phyloP scores from a whole-genome alignment of 2,888 invertebrate species.

The Alviniconcha strummeri region DNA sequence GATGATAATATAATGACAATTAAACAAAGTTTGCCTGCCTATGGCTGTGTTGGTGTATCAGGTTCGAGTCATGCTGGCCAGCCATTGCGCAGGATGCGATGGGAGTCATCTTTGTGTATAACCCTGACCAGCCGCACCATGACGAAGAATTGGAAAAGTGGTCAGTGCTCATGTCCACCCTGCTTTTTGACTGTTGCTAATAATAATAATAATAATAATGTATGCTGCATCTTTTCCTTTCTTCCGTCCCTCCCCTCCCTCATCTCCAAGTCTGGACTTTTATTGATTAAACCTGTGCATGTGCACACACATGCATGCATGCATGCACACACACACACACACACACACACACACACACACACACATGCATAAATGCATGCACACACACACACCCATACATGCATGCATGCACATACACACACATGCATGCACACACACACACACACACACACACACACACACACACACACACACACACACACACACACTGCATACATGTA shows the following conservation, averaged over 20 bases:
- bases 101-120: slow-evolving; percentile 84
- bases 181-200: not conserved
- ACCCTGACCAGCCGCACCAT: slow-evolving; percentile 75
- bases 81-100: slow-evolving; percentile 81
- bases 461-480: not conserved
- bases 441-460: slow-evolving; percentile 13
- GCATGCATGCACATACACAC: slow-evolving; percentile 12
- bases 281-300: not conserved
- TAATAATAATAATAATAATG: too few species aligned
- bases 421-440: not conserved
- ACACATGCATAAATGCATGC: not conserved
- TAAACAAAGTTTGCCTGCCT: too few species aligned
- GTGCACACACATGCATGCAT: not conserved
- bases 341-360: slow-evolving; percentile 19
- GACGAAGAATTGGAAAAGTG: slow-evolving; percentile 64
- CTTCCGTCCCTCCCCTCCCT: not conserved
- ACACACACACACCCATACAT: slow-evolving; percentile 16
- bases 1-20: too few species aligned
- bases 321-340: slow-evolving; percentile 10
- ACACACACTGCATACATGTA: not conserved
- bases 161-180: slow-evolving; percentile 40
- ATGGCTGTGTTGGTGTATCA: slow-evolving; percentile 62
- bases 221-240: not conserved
- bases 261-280: too few species aligned
- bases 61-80: slow-evolving; percentile 86